These are phyloP conservation scores for Phrixothrix hirtus DNA, from an alignment of 2,888 invertebrate genomes.

Conservation along the genomic window DNA sequence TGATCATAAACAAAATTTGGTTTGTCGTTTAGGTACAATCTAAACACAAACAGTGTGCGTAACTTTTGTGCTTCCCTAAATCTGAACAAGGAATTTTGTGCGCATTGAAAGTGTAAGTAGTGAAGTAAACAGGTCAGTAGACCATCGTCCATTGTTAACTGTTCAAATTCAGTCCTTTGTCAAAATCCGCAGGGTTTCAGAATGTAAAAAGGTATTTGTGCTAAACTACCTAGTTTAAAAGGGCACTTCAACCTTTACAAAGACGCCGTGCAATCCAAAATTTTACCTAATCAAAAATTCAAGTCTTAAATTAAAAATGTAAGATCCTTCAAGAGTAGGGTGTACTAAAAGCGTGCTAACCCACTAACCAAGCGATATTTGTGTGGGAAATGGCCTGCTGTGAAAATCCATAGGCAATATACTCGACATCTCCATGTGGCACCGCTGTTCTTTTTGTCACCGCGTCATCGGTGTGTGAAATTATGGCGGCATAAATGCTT, in stretches of 20 bases:
- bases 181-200: not conserved
- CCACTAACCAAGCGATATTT: not conserved
- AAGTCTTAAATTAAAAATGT: not conserved
- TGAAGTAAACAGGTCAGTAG: not conserved
- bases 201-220: not conserved
- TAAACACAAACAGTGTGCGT: too few relatives aligned
- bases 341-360: not conserved
- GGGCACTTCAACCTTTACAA: not conserved
- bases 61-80: too few relatives aligned
- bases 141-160: not conserved
- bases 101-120: not conserved
- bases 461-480: constrained; percentile 30
- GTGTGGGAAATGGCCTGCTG: constrained; percentile 40
- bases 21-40: too few relatives aligned
- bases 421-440: constrained; percentile 42
- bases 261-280: too few relatives aligned
- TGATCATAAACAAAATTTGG: too few relatives aligned
- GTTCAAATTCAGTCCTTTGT: not conserved
- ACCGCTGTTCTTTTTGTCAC: constrained; percentile 41
- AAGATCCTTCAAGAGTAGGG: too few relatives aligned
- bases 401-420: constrained; percentile 48
- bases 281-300: too few relatives aligned
- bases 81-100: not conserved
- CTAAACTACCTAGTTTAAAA: not conserved
- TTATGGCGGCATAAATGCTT: constrained; percentile 33